Base-by-base conservation (phyloP, 2,113 vertebrate genomes). In the Alaudala cheleensis region DNA sequence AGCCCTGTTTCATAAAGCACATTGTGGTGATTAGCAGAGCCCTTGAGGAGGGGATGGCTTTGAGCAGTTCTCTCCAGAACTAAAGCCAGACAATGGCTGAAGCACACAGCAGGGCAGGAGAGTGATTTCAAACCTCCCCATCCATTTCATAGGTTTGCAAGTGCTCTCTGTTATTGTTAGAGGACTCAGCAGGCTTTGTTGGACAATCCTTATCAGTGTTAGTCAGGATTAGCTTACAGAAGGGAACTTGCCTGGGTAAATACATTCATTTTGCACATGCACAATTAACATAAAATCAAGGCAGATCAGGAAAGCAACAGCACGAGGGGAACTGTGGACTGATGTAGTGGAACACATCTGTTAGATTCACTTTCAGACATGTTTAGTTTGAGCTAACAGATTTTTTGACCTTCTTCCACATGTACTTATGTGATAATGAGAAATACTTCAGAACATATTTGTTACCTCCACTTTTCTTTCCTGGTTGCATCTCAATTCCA, bases 21-120 rank as follows among this genome's bases (percentile, higher is more conserved):
- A 90, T 86, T 50, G 88, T 53, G 79, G 24, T 92, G 90, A 94
- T 95, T 78, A 96, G 72, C 34, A 54, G 28, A 88, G 88, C 65
- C 78, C 78, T 85, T 16, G 51, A 84, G 54, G 85, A 74, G 91
- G n/a, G 44, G 45, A 71, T 81, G 67, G 86, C 40, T 74, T 40
- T 12, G 51, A 95, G 77, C 61, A 53, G 49, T 34, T 89, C 54
- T 69, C 81, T 87, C 54, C 54, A 92, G 81, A 85, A 67, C 12
- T 65, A 5, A 47, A 81, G 76, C 23, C 25, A 61, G 26, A 65
- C 80, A 71, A 54, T 10, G 56, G 44, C 64, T 81, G 67, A 92
- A 82, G 24, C 62, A 82, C 12, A 28, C 23, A 69, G 72, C 47
- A 73, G 76, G 34, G 51, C 5, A 84, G 53, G 5, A 90, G 50